Base-by-base conservation (phyloP, 2,888 invertebrate species). In the Ennomos quercinarius region DNA sequence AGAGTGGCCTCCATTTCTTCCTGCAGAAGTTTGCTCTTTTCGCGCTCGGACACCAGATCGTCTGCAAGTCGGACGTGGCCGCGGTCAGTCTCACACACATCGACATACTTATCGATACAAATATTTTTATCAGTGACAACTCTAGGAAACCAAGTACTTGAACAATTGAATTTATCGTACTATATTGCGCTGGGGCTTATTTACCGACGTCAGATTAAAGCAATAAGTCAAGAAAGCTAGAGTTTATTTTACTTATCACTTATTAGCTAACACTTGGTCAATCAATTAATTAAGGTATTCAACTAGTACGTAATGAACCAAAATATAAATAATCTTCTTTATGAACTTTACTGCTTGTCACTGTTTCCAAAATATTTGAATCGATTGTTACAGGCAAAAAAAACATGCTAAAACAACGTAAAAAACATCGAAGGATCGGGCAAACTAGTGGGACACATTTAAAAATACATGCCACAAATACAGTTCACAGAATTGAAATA, bases 1-100 rank as follows among this genome's bases (percentile, higher is more conserved):
- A 99, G 96, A 87, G 99, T 98, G 87, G 98, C 96, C 94, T 99
- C 99, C 97, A 99, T 98, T 93, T 99, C 99, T 93, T 98, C 98
- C 93, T 98, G 97, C 91, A 99, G 96, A 91, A 97, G 94, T 95
- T 97, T 98, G 95, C 97, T 98, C 95, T 98, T 98, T 94, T 97
- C 97, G 94, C 97, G 97, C 94, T 98, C 98, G 89, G 95, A 94
- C 93, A 98, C 95, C 93, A 99, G 96, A 93, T 98, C 98, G 95
- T 99, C 99, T 99, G 96, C 88, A 95, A 93, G 83, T 75, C 76
- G 81, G 83, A 84, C 84, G 89, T 77, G 87, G 83, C 90, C 90
- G 84, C 86, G 79, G 89, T 90, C 80, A 91, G 85, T 88, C 79
- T 76, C 83, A 80, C 84, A 86, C 84, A 84, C 82, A 83, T 86